phyloP scores from a whole-genome alignment of 2,888 invertebrate genomes.

The Xanthorhoe spadicearia region DNA sequence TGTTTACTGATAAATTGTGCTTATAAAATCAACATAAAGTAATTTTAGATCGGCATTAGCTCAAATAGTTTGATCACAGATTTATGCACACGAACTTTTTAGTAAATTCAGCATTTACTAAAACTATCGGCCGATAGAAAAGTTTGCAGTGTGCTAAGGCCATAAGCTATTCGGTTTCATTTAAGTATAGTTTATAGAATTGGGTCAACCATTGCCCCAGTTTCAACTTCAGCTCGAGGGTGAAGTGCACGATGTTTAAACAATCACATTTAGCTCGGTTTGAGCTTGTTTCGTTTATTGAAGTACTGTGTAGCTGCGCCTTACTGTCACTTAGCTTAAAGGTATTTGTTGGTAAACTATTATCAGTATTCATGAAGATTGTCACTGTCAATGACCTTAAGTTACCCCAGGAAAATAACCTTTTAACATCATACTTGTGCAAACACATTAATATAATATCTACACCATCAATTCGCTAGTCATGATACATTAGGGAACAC shows the following conservation, averaged over 20 bases:
- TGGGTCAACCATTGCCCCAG: constrained; percentile 30
- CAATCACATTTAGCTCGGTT: neutral
- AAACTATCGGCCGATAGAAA: too few relatives aligned
- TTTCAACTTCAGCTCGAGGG: constrained; percentile 18
- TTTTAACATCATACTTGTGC: neutral
- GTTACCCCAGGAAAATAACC: neutral
- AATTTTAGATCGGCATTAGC: too few relatives aligned
- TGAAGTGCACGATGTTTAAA: constrained; percentile 34
- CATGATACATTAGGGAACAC: constrained; percentile 56
- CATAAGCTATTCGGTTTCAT: constrained; percentile 4
- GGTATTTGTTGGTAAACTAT: too few relatives aligned
- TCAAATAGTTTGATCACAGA: too few relatives aligned
- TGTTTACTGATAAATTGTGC: neutral
- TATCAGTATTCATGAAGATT: too few relatives aligned
- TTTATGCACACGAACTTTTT: too few relatives aligned
- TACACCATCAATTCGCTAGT: constrained; percentile 50
- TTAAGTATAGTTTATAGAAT: constrained; percentile 12
- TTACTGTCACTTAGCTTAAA: too few relatives aligned
- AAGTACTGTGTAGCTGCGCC: too few relatives aligned
- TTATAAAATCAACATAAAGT: too few relatives aligned
- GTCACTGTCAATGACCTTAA: too few relatives aligned
- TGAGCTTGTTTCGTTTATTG: neutral
- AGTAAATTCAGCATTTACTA: too few relatives aligned
- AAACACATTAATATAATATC: constrained; percentile 49
- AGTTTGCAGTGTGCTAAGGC: too few relatives aligned